A percentile compares a stretch with the other conserved stretches of the same genome.
Conservation (phyloP, 2,113 vertebrate species). For the Panthera tigris region DNA sequence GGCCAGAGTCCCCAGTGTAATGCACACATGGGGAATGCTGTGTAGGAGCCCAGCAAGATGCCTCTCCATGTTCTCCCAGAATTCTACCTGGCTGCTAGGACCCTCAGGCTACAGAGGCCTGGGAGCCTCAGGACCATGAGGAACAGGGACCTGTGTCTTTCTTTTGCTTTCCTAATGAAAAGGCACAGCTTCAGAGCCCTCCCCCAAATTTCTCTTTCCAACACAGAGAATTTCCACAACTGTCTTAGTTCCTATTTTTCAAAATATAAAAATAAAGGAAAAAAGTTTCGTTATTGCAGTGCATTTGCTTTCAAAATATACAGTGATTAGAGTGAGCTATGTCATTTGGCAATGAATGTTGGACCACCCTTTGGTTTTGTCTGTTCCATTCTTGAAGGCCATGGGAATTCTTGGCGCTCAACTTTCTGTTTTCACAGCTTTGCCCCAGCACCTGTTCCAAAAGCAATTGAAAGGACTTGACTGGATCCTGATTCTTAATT, state of each 20-base stretch:
- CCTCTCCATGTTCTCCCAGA: no score
- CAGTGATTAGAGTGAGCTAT: slow-evolving; percentile 57
- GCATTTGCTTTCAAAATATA: slow-evolving; percentile 73
- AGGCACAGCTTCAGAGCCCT: not conserved
- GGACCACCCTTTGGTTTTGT: slow-evolving; percentile 67
- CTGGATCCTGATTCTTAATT: slow-evolving; percentile 67
- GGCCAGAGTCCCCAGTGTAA: not conserved
- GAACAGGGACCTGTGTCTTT: not conserved
- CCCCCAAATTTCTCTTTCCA: not conserved
- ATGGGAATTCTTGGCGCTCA: slow-evolving; percentile 66
- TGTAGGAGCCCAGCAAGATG: fast-evolving
- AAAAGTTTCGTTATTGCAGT: slow-evolving; percentile 63
- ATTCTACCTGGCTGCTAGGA: fast-evolving
- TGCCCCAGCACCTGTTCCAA: slow-evolving; percentile 77
- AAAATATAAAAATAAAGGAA: slow-evolving; percentile 54
- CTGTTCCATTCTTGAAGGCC: slow-evolving; percentile 53
- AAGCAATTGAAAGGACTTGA: slow-evolving; percentile 72
- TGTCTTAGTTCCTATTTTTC: slow-evolving; percentile 30
- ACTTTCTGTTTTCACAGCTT: slow-evolving; percentile 79
- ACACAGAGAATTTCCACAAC: slow-evolving; percentile 42
- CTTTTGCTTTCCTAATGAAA: not conserved
- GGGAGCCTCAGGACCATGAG: not conserved
- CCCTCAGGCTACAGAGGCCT: fast-evolving
- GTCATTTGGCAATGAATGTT: slow-evolving; percentile 25
- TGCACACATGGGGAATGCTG: not conserved